phyloP scores from a whole-genome alignment of 2,797 vertebrate species.

The Staurois parvus region DNA sequence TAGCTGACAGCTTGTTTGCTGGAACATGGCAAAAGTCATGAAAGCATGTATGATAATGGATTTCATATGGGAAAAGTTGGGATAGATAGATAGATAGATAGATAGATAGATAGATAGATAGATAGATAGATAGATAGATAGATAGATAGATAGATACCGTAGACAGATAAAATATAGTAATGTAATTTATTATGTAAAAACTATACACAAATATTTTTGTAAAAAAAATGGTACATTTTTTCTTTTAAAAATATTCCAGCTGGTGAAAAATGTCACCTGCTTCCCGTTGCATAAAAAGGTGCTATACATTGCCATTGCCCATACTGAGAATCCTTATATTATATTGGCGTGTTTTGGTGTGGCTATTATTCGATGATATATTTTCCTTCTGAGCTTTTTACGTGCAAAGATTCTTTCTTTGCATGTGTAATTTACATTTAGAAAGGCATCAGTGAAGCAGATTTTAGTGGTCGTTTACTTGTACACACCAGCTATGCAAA shows the following conservation, averaged over 20 bases:
- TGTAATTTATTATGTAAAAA: neutral
- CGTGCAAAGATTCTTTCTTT: conserved; percentile 8
- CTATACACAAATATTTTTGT: neutral
- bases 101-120: neutral
- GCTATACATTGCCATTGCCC: conserved; percentile 33
- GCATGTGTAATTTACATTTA: neutral
- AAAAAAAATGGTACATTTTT: conserved; percentile 3
- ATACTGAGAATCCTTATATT: conserved; percentile 53
- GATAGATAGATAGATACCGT: neutral
- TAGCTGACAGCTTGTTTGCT: no score
- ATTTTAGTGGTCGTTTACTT: conserved; percentile 31
- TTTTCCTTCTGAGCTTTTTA: conserved; percentile 25
- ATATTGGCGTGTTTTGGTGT: conserved; percentile 27
- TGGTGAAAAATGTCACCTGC: conserved; percentile 20
- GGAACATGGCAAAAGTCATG: neutral
- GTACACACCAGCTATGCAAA: conserved; percentile 7
- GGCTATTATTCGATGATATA: conserved; percentile 46
- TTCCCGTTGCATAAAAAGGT: conserved; percentile 32
- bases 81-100: neutral
- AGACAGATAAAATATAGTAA: neutral
- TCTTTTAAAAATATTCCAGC: conserved; percentile 1
- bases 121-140: neutral
- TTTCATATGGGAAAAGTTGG: neutral
- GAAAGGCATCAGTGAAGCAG: conserved; percentile 12
- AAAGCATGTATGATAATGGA: neutral